Evolutionary conservation across 2,797 vertebrate species (phyloP).

Genomic region (Ptychadena robeensis): DNA sequence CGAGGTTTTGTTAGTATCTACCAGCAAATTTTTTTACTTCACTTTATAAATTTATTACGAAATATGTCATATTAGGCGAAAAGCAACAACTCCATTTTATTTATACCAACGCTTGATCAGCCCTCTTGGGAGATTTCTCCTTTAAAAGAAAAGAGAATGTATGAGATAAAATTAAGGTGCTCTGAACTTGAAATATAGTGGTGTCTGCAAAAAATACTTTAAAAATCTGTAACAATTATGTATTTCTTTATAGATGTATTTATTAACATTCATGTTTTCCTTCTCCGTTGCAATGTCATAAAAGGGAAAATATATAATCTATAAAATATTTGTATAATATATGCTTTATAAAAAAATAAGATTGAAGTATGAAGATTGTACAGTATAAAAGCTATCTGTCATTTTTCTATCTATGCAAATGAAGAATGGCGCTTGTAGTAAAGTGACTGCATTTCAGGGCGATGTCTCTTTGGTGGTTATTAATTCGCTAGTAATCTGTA

Average conservation of each 20-base stretch:
- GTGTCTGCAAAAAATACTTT: neutral
- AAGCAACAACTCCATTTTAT: neutral
- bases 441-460: neutral
- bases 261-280: neutral
- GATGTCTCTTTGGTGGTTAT: neutral
- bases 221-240: neutral
- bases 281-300: neutral
- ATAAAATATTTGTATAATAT: neutral
- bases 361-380: neutral
- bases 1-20: neutral
- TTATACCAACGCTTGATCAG: neutral
- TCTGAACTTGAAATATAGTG: neutral
- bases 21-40: neutral
- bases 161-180: neutral
- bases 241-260: neutral
- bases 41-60: neutral
- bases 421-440: neutral
- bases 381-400: neutral
- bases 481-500: neutral
- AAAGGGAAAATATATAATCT: neutral
- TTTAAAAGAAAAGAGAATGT: neutral
- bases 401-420: conserved; percentile 41
- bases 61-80: neutral
- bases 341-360: neutral
- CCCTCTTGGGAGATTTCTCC: neutral